Base-by-base conservation (phyloP, 2,888 invertebrate species). In the Liopterus haemorrhoidalis region DNA sequence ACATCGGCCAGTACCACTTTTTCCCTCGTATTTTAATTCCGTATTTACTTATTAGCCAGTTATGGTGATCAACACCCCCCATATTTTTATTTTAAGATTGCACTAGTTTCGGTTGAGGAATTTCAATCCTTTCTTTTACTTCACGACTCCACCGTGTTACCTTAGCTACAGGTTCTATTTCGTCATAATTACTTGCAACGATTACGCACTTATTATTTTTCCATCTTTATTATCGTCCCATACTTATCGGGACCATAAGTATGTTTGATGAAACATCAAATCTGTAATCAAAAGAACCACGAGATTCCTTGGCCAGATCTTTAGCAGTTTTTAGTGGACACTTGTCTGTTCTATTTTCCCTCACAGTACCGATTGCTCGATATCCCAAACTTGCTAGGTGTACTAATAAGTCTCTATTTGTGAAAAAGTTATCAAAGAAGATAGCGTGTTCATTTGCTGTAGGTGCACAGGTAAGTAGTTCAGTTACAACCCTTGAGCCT, bases 201-300 rank as follows among this genome's bases (percentile, higher is more conserved):
- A 44, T 45, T 5, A 58, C 55, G 20, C 41, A 22, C 36, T 53
- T 57, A 19, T 52, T 55, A n/a, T n/a, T n/a, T 25, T 55, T 54
- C 55, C 55, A 57, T 45, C 50, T n/a, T n/a, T n/a, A n/a, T n/a
- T n/a, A n/a, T n/a, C n/a, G n/a, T n/a, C n/a, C n/a, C n/a, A n/a
- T n/a, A n/a, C n/a, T n/a, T n/a, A n/a, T n/a, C n/a, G n/a, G 46
- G 1, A 55, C 52, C 11, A 46, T 46, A 22, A 41, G 35, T 11
- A 57, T 12, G 24, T 47, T 49, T 33, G 46, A 46, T 2, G 42
- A 28, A 19, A 50, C 48, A 36, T 49, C 49, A 16, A 31, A 33
- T 18, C 31, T 39, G 8, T 49, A 15, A 14, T 50, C 39, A 47
- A 37, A 52, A 30, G 41, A 48, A 4, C 53, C 52, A 28, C 53